phyloP scores from a whole-genome alignment of 2,888 invertebrate genomes.

The Margaritifera margaritifera region DNA sequence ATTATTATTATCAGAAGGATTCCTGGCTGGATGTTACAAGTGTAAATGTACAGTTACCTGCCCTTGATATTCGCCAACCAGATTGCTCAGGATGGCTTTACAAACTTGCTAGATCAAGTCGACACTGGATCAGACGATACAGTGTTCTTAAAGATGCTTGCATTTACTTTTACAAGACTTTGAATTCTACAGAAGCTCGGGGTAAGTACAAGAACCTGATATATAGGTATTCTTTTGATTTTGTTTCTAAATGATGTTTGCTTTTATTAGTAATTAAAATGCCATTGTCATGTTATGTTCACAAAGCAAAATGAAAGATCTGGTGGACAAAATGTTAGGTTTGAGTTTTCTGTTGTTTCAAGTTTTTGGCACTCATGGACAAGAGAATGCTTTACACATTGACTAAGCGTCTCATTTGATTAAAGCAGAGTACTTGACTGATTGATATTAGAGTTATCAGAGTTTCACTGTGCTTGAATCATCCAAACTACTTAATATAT shows the following conservation, averaged over 20 bases:
- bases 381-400: no score
- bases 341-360: no score
- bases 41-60: constrained; percentile 85
- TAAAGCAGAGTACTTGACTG: no score
- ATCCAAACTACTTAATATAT: no score
- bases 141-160: constrained; percentile 96
- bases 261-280: no score
- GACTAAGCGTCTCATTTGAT: no score
- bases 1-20: constrained; percentile 76
- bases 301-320: no score
- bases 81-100: constrained; percentile 95
- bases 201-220: constrained; percentile 76
- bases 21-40: constrained; percentile 85
- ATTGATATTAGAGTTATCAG: no score
- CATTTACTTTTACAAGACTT: constrained; percentile 93
- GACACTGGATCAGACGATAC: constrained; percentile 91
- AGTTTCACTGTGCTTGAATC: no score
- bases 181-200: constrained; percentile 88
- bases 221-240: background rate
- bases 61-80: constrained; percentile 83
- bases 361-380: no score
- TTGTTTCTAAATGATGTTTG: background rate
- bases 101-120: constrained; percentile 83
- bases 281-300: no score
- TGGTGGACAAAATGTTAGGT: no score